Base-by-base conservation (phyloP, 2,888 invertebrate genomes). In the Amitus sp. region DNA sequence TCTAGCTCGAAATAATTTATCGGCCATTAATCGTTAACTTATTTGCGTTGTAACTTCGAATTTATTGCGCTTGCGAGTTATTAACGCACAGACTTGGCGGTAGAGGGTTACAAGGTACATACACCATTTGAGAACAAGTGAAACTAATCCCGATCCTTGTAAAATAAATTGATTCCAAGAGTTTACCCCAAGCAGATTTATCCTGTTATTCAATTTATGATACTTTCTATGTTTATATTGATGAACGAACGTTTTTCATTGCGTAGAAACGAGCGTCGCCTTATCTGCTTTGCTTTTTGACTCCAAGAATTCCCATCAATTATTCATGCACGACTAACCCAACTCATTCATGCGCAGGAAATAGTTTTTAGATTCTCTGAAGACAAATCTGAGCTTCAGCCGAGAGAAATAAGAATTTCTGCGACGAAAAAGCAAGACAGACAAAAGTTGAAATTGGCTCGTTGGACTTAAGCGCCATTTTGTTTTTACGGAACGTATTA, bases 11-110 rank as follows among this genome's bases (percentile, higher is more conserved):
- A 23, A 23, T 54, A 33, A 50, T 43, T 47, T 42, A 57, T 27
- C 37, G 48, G 46, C 42, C 33, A 56, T 62, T 56, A 56, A 62
- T 45, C 28, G 20, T 19, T 49, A 48, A 61, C 47, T 61, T 56
- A 43, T 52, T 47, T 42, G 46, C 43, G 56, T 48, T 61, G 52
- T 56, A 56, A 33, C 49, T 62, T 54, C 42, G 49, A 52, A 56
- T 56, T 57, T 53, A 56, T 47, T 30, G 48, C 18, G 54, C 43
- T 50, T 28, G 53, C 47, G 47, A 60, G 47, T 55, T 47, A 60
- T 55, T 33, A 46, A 59, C 50, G 54, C 47, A 46, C 50, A 23
- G 12, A 43, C 43, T 13, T 20, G 42, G 42, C 10, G 3, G 42
- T 18, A 6, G 12, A 20, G 43, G 23, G 43, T 23, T 23, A 23